A percentile compares a stretch with the other conserved stretches of the same genome.
Conservation (phyloP, 2,888 invertebrate species). For the Lamproptera curius region DNA sequence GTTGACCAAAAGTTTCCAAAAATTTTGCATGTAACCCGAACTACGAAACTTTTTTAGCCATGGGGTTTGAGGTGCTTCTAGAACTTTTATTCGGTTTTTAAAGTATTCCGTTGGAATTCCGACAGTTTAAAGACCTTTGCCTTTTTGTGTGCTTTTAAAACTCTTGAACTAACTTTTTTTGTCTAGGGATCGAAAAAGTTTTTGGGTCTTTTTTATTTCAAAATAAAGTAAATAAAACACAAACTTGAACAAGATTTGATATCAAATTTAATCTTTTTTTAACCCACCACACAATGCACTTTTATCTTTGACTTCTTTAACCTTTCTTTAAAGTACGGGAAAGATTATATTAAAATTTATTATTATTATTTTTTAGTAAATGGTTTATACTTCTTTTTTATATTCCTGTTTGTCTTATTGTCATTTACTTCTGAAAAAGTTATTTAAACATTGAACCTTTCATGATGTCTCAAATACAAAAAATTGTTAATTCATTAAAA, state of each 20-base stretch:
- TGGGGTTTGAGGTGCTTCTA: conserved; percentile 14
- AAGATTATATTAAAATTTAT: too few species aligned
- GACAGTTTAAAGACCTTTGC: conserved; percentile 3
- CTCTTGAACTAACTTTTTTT: background rate
- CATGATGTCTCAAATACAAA: too few species aligned
- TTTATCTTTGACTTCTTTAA: too few species aligned
- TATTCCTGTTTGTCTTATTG: too few species aligned
- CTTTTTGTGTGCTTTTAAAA: background rate
- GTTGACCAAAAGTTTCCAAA: conserved; percentile 10
- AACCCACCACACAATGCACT: too few species aligned
- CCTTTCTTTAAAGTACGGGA: too few species aligned
- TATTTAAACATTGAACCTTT: too few species aligned
- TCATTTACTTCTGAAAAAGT: too few species aligned
- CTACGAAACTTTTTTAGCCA: conserved; percentile 15
- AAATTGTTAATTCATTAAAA: too few species aligned
- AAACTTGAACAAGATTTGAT: background rate
- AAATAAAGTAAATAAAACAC: background rate
- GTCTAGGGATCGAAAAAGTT: background rate
- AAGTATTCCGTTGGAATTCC: conserved; percentile 14
- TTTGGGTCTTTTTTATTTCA: background rate
- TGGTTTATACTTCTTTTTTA: too few species aligned
- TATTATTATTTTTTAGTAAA: too few species aligned
- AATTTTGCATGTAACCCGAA: conserved; percentile 16
- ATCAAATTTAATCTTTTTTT: too few species aligned
- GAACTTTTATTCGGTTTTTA: conserved; percentile 14